These are phyloP conservation scores for Rhyacophila brunnea DNA, from an alignment of 1,140 invertebrate species.

Conservation along the genomic window DNA sequence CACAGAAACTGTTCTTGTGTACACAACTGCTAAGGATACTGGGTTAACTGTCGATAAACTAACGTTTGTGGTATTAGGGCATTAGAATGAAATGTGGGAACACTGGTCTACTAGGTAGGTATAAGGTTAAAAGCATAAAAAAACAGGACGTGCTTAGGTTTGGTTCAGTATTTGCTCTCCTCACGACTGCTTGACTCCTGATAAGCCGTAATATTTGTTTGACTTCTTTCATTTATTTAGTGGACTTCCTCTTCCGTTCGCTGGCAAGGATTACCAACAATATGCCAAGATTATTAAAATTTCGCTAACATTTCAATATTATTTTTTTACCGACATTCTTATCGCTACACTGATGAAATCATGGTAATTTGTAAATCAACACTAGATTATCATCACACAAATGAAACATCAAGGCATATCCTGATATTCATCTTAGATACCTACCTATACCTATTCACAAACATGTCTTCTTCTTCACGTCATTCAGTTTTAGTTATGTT, in stretches of 20 bases:
- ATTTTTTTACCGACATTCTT: too few relatives aligned
- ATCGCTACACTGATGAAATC: too few relatives aligned
- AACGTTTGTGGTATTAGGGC: conserved; percentile 29
- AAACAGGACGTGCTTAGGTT: conserved; percentile 20
- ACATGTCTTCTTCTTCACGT: too few relatives aligned
- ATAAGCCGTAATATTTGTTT: conserved; percentile 35
- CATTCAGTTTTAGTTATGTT: too few relatives aligned
- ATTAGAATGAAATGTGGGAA: conserved; percentile 3
- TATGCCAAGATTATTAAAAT: too few relatives aligned
- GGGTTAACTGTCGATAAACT: conserved; percentile 32
- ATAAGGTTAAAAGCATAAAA: conserved; percentile 16
- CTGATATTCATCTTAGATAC: too few relatives aligned
- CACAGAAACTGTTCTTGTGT: conserved; percentile 33
- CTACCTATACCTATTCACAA: too few relatives aligned
- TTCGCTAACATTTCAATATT: too few relatives aligned
- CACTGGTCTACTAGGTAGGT: neutral
- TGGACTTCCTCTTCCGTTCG: conserved; percentile 33
- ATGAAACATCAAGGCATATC: too few relatives aligned
- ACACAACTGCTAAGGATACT: conserved; percentile 35
- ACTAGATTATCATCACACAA: too few relatives aligned
- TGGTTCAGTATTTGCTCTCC: conserved; percentile 31
- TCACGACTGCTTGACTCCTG: conserved; percentile 34
- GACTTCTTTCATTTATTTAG: conserved; percentile 23
- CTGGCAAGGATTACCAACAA: too few relatives aligned
- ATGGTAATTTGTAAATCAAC: too few relatives aligned